These are phyloP conservation scores for Anguilla rostrata DNA, from an alignment of 2,113 vertebrate species.

Conservation along the genomic window DNA sequence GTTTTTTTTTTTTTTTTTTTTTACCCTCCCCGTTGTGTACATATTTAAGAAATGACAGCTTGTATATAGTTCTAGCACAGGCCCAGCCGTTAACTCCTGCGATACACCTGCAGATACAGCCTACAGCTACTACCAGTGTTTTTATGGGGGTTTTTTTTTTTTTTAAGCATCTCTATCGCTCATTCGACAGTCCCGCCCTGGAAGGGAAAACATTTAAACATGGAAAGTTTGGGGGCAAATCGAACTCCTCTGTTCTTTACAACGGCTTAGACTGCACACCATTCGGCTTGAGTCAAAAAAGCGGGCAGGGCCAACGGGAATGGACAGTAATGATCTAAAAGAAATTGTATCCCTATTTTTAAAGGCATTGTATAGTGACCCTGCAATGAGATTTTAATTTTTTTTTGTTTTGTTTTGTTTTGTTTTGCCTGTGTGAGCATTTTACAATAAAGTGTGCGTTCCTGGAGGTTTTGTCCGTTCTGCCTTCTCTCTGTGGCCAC, in stretches of 20 bases:
- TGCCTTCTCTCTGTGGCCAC: not conserved
- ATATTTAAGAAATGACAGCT: conserved; percentile 59
- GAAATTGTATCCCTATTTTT: conserved; percentile 42
- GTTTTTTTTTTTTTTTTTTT: conserved; percentile 8
- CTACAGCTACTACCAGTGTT: conserved; percentile 51
- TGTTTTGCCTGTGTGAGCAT: conserved; percentile 59
- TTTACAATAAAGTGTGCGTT: conserved; percentile 85
- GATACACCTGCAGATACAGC: conserved; percentile 62
- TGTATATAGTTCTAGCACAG: conserved; percentile 67
- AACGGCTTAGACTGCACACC: conserved; percentile 72
- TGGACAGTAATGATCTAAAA: conserved; percentile 34
- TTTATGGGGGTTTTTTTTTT: conserved; percentile 64
- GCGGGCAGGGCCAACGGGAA: conserved; percentile 55
- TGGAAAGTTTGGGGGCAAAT: conserved; percentile 51
- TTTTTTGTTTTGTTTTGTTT: conserved; percentile 23
- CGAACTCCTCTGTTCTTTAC: conserved; percentile 61
- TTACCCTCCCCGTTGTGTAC: conserved; percentile 64
- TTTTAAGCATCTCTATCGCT: conserved; percentile 74
- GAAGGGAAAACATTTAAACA: conserved; percentile 72
- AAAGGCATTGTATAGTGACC: conserved; percentile 62
- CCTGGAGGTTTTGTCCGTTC: conserved; percentile 49
- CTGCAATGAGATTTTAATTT: conserved; percentile 56
- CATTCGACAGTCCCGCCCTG: conserved; percentile 75
- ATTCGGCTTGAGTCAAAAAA: conserved; percentile 55
- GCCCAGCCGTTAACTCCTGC: conserved; percentile 66